These are phyloP conservation scores for Drosophila bifasciata DNA, from an alignment of 1,140 invertebrate genomes.

Conservation along the genomic window DNA sequence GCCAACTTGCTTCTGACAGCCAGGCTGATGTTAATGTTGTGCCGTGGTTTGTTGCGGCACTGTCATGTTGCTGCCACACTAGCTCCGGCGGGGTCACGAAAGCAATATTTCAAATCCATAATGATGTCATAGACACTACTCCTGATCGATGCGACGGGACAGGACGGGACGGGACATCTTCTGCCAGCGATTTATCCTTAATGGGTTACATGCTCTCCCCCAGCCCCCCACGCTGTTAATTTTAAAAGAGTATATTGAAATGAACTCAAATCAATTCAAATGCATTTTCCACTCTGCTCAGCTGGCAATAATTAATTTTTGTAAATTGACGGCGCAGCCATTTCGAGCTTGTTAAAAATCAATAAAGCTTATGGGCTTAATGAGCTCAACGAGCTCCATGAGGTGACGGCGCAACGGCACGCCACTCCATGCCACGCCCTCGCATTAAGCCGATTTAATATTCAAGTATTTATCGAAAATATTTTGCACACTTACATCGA, in stretches of 20 bases:
- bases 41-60: constrained; percentile 34
- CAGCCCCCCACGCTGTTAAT: neutral
- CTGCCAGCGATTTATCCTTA: constrained; percentile 22
- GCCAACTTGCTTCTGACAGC: constrained; percentile 34
- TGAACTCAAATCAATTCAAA: constrained; percentile 57
- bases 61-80: constrained; percentile 14
- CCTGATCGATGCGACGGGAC: too few relatives aligned
- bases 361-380: constrained; percentile 71
- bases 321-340: constrained; percentile 40
- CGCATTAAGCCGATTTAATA: constrained; percentile 54
- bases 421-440: neutral
- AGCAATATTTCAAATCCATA: neutral
- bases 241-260: constrained; percentile 34
- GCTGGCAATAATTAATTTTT: constrained; percentile 58
- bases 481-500: constrained; percentile 18
- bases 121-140: constrained; percentile 7
- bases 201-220: constrained; percentile 7
- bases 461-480: constrained; percentile 55
- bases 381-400: constrained; percentile 27
- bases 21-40: constrained; percentile 48
- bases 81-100: neutral
- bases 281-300: constrained; percentile 35
- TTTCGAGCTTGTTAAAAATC: constrained; percentile 62
- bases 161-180: too few relatives aligned
- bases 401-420: constrained; percentile 6